Evolutionary conservation across 2,113 vertebrate species (phyloP), one percentile per base, ranked within the genome.

Genomic region (Spheniscus mendiculus): DNA sequence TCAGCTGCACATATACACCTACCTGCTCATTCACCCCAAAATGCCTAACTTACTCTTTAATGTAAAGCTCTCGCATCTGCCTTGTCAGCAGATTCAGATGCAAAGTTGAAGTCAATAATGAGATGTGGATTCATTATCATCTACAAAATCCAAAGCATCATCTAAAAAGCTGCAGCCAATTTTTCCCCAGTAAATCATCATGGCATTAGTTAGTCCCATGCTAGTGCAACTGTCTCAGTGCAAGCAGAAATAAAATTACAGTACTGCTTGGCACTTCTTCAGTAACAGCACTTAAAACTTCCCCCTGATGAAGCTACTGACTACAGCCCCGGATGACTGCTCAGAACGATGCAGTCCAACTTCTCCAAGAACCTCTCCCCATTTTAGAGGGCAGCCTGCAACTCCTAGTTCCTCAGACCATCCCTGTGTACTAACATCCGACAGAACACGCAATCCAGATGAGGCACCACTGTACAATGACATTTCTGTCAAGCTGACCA

Each of bases 351-450:
- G 0, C 32, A 30, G 30, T 11, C 32, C 16, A 16, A 25, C 40
- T 63, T 34, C 61, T 36, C 5, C 0, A 30, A 36, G 61, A 50
- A 34, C 7, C 23, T 62, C 34, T 45, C 32, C n/a, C n/a, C 9
- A 2, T 12, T 63, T 9, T 6, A 27, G 27, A 84, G 62, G n/a
- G 6, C 59, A 74, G 67, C 5, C 20, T 21, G 67, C 55, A 58
- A 12, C 7, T 38, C 47, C 72, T 12, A 10, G 17, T 9, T n/a
- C 50, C 78, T 38, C 58, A 49, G n/a, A 8, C 15, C 49, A 27
- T 6, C 76, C 25, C 44, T 14, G 8, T 0, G n/a, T 32, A 16
- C 58, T 3, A 8, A 22, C 15, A 38, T 1, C 55, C 0, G 0
- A 27, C 32, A 38, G 56, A 1, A 30, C 58, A 6, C 16, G 6